Conservation (phyloP, 1,140 invertebrate species). For the Colletes gigas region DNA sequence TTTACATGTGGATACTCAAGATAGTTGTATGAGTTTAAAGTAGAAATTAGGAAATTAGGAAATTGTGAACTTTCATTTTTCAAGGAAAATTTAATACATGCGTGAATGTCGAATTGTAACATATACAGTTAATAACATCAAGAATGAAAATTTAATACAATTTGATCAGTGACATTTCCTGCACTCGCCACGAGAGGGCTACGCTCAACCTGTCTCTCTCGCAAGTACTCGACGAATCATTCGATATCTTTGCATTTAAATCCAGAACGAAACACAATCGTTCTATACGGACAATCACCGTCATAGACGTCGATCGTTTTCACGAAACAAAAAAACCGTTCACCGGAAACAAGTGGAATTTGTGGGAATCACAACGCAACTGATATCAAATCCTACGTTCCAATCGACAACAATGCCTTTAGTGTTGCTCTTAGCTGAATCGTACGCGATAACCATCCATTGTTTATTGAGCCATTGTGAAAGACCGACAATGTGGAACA, state of each 20-base stretch:
- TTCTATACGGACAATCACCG: neutral
- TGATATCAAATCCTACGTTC: constrained; percentile 17
- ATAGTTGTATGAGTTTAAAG: too few relatives aligned
- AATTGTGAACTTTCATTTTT: too few relatives aligned
- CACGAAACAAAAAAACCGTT: neutral
- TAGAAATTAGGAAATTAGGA: too few relatives aligned
- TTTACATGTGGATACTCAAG: too few relatives aligned
- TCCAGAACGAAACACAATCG: neutral
- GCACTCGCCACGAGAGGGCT: too few relatives aligned
- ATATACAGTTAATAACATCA: neutral
- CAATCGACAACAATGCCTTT: constrained; percentile 35
- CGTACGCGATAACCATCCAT: constrained; percentile 50
- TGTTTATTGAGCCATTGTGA: constrained; percentile 59
- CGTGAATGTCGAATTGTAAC: too few relatives aligned
- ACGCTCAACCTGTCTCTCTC: too few relatives aligned
- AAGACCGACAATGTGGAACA: constrained; percentile 42
- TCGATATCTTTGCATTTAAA: too few relatives aligned
- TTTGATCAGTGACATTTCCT: too few relatives aligned
- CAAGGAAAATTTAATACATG: too few relatives aligned
- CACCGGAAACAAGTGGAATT: neutral
- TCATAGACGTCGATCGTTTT: neutral
- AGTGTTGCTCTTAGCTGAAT: constrained; percentile 45
- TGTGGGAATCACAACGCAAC: constrained; percentile 5
- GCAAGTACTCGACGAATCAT: too few relatives aligned
- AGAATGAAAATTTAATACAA: too few relatives aligned